These are phyloP conservation scores for Poliocrania exsul DNA, from an alignment of 2,797 vertebrate species.

Conservation along the genomic window DNA sequence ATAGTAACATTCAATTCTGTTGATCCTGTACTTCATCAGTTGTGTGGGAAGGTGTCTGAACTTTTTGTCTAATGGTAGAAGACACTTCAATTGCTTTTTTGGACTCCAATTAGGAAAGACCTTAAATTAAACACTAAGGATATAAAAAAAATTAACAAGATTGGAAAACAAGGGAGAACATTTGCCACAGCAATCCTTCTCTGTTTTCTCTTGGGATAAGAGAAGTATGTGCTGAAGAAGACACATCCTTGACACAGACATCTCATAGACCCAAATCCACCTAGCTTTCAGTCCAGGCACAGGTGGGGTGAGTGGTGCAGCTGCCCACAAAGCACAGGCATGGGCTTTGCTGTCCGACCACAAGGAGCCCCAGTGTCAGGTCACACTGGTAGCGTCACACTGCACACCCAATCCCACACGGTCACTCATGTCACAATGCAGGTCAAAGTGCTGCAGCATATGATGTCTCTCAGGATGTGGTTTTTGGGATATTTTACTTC, in stretches of 20 bases:
- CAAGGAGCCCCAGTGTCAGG: not conserved
- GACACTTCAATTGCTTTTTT: not conserved
- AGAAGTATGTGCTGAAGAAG: not conserved
- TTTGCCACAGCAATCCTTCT: conserved; percentile 13
- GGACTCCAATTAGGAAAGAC: not conserved
- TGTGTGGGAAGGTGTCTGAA: not conserved
- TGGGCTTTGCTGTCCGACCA: not conserved
- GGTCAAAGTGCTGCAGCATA: not conserved
- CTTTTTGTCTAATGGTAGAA: not conserved
- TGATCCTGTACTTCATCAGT: not conserved
- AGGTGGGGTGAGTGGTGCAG: not conserved
- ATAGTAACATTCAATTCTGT: not conserved
- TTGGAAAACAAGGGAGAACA: not conserved
- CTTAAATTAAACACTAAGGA: not conserved
- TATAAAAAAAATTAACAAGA: not conserved
- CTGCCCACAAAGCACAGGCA: rapidly evolving
- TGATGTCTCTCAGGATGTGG: not conserved
- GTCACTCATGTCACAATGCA: rapidly evolving
- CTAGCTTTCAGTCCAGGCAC: not conserved
- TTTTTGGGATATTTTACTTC: not conserved
- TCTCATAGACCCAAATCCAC: not conserved
- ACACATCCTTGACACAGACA: not conserved
- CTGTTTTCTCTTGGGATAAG: not conserved
- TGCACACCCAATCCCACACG: rapidly evolving
- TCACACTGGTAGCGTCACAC: not conserved